phyloP scores from a whole-genome alignment of 2,888 invertebrate species.

The Euproctis similis region DNA sequence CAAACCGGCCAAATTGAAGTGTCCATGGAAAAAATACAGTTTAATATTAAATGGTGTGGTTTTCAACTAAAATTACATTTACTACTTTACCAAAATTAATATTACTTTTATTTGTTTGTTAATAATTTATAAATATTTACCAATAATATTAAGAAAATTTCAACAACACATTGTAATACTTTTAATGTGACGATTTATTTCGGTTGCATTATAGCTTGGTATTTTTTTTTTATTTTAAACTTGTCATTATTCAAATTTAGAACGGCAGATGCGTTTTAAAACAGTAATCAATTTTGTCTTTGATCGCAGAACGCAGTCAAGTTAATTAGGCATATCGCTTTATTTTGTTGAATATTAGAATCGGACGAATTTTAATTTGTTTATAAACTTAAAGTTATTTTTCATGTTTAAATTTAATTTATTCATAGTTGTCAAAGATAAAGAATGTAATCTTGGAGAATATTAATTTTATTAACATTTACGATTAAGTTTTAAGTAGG shows the following conservation, averaged over 20 bases:
- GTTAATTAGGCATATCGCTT: constrained; percentile 17
- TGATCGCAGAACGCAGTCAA: constrained; percentile 3
- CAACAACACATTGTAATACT: no score
- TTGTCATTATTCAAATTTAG: constrained; percentile 69
- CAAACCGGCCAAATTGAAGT: constrained; percentile 27
- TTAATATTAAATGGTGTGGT: no score
- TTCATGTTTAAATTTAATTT: neutral
- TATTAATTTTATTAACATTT: no score
- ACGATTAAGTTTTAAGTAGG: no score
- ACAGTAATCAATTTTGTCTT: constrained; percentile 28
- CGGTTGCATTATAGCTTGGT: constrained; percentile 11
- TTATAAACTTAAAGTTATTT: neutral
- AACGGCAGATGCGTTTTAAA: constrained; percentile 63
- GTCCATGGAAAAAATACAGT: constrained; percentile 9
- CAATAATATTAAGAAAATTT: no score
- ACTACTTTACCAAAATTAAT: no score
- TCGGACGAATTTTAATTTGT: neutral
- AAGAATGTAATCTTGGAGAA: neutral
- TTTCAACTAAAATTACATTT: no score
- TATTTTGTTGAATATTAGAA: constrained; percentile 1
- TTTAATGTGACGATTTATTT: constrained; percentile 3
- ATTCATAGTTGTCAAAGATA: neutral
- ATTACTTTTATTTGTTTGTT: no score
- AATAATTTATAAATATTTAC: no score
- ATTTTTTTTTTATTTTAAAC: constrained; percentile 36